phyloP scores from a whole-genome alignment of 2,797 vertebrate species.

The Tragopan temminckii region DNA sequence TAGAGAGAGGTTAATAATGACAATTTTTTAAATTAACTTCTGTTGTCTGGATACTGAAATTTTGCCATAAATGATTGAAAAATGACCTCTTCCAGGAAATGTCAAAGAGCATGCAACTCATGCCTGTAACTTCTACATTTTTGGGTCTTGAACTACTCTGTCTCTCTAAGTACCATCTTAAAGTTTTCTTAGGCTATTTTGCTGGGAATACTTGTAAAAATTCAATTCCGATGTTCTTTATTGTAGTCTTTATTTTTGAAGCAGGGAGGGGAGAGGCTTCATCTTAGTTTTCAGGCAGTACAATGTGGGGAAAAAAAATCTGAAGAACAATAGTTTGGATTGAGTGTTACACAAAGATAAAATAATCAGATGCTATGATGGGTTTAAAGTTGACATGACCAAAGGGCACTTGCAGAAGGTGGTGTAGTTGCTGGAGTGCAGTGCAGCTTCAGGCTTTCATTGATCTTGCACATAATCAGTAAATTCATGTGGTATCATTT shows the following conservation, averaged over 20 bases:
- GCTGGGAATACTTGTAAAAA: not conserved
- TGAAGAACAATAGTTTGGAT: not conserved
- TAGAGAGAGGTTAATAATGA: not conserved
- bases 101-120: fast-evolving
- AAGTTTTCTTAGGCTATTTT: not conserved
- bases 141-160: not conserved
- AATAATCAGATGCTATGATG: not conserved
- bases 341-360: not conserved
- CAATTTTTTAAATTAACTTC: not conserved
- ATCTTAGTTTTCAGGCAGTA: not conserved
- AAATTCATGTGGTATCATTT: not conserved
- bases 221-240: not conserved
- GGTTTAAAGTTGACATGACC: not conserved
- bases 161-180: not conserved
- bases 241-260: not conserved
- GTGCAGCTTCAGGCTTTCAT: not conserved
- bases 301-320: not conserved
- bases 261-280: not conserved
- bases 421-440: not conserved
- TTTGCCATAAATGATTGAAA: not conserved
- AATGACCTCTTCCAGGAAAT: not conserved
- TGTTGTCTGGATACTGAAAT: not conserved
- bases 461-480: not conserved
- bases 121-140: not conserved
- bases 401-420: not conserved